These are phyloP conservation scores for Pocillopora grandis DNA, from an alignment of 92 coral and sea anemone species.

Conservation along the genomic window DNA sequence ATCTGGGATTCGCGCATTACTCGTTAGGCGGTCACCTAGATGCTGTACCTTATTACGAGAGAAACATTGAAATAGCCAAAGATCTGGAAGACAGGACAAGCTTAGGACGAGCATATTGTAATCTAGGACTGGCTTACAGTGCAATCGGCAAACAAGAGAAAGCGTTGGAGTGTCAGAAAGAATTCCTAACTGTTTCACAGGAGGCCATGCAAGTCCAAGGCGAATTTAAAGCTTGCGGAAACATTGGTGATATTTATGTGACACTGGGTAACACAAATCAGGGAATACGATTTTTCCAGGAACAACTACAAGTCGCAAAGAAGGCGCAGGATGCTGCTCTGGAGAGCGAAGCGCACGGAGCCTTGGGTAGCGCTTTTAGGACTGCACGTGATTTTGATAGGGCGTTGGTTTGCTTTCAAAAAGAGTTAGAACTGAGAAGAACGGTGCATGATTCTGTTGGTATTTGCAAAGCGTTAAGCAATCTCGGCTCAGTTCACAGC, in stretches of 20 bases:
- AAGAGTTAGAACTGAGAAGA: conserved; percentile 75
- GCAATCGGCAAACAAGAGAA: conserved; percentile 82
- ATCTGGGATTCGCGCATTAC: conserved; percentile 92
- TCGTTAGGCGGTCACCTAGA: conserved; percentile 89
- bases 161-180: conserved; percentile 78
- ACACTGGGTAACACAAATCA: conserved; percentile 67
- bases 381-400: conserved; percentile 79
- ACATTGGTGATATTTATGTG: conserved; percentile 89
- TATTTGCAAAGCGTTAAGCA: conserved; percentile 81
- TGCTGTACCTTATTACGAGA: conserved; percentile 81
- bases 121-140: conserved; percentile 88
- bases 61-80: conserved; percentile 84
- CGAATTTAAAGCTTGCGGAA: conserved; percentile 88
- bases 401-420: conserved; percentile 76
- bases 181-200: conserved; percentile 78
- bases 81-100: conserved; percentile 84
- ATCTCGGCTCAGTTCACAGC: conserved; percentile 77
- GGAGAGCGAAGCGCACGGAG: conserved; percentile 84
- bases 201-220: conserved; percentile 72
- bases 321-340: conserved; percentile 68
- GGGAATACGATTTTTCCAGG: conserved; percentile 87
- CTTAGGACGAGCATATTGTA: conserved; percentile 86
- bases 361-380: conserved; percentile 86
- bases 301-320: conserved; percentile 81
- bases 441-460: conserved; percentile 64